Conservation (phyloP, 1,140 invertebrate species). For the Adoxophyes honmai region DNA sequence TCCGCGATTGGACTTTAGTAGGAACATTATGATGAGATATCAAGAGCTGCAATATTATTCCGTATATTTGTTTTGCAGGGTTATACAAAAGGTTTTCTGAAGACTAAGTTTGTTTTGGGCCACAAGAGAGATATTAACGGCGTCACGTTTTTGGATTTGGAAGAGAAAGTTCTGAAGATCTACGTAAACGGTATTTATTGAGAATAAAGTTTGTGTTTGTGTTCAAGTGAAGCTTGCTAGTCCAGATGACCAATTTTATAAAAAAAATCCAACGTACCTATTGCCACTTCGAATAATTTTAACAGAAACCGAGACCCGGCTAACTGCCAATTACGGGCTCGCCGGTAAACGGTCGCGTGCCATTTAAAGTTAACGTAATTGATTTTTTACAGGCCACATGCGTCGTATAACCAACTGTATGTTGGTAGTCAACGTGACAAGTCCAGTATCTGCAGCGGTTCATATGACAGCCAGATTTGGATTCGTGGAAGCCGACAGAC, state of each 20-base stretch:
- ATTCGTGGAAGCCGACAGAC: constrained; percentile 81
- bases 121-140: constrained; percentile 80
- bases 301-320: too few relatives aligned
- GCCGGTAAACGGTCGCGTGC: too few relatives aligned
- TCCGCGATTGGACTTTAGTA: too few relatives aligned
- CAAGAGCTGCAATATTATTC: too few relatives aligned
- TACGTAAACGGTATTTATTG: constrained; percentile 75
- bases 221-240: too few relatives aligned
- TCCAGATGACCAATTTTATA: too few relatives aligned
- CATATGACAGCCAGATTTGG: constrained; percentile 83
- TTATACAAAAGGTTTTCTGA: constrained; percentile 81
- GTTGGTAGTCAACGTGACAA: constrained; percentile 84
- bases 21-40: too few relatives aligned
- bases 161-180: constrained; percentile 81
- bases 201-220: too few relatives aligned
- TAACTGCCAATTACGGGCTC: too few relatives aligned
- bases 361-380: too few relatives aligned
- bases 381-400: constrained; percentile 79
- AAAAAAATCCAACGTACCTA: too few relatives aligned
- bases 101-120: constrained; percentile 80
- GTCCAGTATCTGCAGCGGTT: constrained; percentile 81
- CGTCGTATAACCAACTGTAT: constrained; percentile 81
- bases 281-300: too few relatives aligned
- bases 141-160: constrained; percentile 82
- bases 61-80: constrained; percentile 74